Base-by-base conservation (phyloP, 2,888 invertebrate genomes). In the Lobophora halterata region DNA sequence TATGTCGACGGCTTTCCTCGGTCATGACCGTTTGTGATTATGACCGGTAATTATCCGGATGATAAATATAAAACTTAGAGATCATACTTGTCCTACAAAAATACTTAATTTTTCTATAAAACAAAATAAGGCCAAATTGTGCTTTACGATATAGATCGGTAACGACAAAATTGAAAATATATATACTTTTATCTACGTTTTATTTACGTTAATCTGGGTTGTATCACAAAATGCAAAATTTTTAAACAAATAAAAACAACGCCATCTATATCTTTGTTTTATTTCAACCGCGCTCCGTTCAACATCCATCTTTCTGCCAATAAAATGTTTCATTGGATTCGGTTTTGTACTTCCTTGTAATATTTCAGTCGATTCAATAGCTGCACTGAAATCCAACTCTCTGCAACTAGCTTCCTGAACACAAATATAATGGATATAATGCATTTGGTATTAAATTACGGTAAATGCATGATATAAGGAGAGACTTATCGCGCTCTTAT, bases 1-100 rank as follows among this genome's bases (percentile, higher is more conserved):
- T 60, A 62, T 65, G 69, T 71, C 66, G 72, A 67, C 71, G 68
- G 65, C 75, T 75, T 71, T 70, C 73, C 66, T 66, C 64, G 70
- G 71, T 65, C 74, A 73, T 74, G 73, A 75, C 65, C 67, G 55
- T 72, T 75, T 62, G 64, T 63, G 65, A 74, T 76, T 76, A 72
- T 64, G 63, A 65, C 67, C 57, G 56, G 53, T 55, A 56, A 55
- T 61, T 60, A 54, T n/a, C n/a, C n/a, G 60, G 63, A 64, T 61
- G 52, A 52, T 40, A 58, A 58, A 64, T 55, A 62, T 60, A 49
- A 51, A 40, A 53, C 55, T 42, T 36, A 23, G n/a, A n/a, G n/a
- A n/a, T n/a, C n/a, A n/a, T n/a, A n/a, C n/a, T n/a, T n/a, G n/a
- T n/a, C n/a, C n/a, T n/a, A n/a, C n/a, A n/a, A n/a, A n/a, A n/a